Evolutionary conservation across 2,797 vertebrate genomes (phyloP), one percentile per base, ranked within the genome.

Genomic region (Microctenopoma stevenorrisi): DNA sequence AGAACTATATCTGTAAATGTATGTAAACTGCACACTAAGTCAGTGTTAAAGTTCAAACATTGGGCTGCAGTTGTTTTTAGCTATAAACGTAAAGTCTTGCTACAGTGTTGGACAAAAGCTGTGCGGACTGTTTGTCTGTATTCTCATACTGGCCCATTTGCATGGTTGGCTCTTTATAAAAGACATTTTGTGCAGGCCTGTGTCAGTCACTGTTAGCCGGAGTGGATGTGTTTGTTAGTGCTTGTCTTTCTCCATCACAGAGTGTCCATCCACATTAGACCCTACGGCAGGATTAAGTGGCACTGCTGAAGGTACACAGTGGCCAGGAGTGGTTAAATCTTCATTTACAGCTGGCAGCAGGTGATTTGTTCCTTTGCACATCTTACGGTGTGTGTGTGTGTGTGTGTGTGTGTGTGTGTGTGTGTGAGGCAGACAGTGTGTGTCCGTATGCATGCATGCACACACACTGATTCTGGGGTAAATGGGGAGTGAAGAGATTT

Each of bases 251-350:
- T 87, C 81, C 78, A 89, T 91, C 86, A 86, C 82, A 11, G 69
- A 37, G 74, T 83, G 89, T 89, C 91, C 89, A 83, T 92, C 88
- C 90, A 89, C 87, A 91, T 94, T 91, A 92, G 84, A 81, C 81
- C 67, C 73, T 68, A 78, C 59, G 82, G 86, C 81, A 76, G 87
- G 86, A 89, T 89, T 89, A 90, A 91, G 89, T 90, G 91, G 85
- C 89, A 76, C 69, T 78, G 75, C 79, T 67, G 72, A 72, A 84
- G 75, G 68, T 86, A 89, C 89, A 85, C 33, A 75, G 78, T 52
- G 80, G 76, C 83, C 86, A 79, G 70, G 68, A 87, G 89, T 89
- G 84, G 76, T 89, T 90, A 85, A 74, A 88, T 93, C 87, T 89
- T 91, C 86, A 92, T 93, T 86, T 84, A 73, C 33, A 25, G 25